Conservation (phyloP, 2,113 vertebrate species). For the Xenopus laevis region DNA sequence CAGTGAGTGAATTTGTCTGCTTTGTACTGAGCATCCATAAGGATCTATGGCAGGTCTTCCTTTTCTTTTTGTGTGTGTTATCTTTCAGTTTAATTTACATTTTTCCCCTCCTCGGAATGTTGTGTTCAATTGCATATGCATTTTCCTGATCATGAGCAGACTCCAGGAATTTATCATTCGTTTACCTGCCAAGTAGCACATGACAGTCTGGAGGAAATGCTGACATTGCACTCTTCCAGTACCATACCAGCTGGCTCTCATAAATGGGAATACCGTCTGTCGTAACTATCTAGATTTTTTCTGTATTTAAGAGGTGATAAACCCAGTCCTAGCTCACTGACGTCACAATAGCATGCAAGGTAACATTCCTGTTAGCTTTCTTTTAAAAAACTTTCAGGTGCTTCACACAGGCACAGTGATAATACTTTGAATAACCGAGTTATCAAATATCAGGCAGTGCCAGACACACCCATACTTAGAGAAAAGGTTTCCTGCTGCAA, state of each 20-base stretch:
- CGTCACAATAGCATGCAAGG: too few species aligned
- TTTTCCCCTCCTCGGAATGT: conserved; percentile 24
- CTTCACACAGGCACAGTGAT: too few species aligned
- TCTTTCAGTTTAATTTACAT: not conserved
- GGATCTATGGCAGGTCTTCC: too few species aligned
- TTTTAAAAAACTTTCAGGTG: too few species aligned
- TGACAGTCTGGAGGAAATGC: conserved; percentile 63
- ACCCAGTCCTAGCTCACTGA: not conserved
- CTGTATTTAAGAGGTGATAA: not conserved
- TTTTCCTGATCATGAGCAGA: not conserved
- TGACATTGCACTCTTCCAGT: conserved; percentile 53
- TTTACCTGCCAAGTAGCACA: conserved; percentile 68
- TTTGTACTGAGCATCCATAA: too few species aligned
- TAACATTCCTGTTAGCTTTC: too few species aligned
- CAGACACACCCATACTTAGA: too few species aligned
- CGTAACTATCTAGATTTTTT: not conserved
- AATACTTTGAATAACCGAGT: too few species aligned
- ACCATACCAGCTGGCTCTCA: not conserved
- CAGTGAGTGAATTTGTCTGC: too few species aligned
- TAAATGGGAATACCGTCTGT: not conserved
- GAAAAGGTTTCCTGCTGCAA: too few species aligned
- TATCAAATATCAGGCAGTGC: too few species aligned
- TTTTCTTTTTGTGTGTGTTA: too few species aligned
- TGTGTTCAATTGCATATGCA: not conserved
- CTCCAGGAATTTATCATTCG: conserved; percentile 58